phyloP scores from a whole-genome alignment of 2,797 vertebrate genomes.

The Pangasius krempfi region DNA sequence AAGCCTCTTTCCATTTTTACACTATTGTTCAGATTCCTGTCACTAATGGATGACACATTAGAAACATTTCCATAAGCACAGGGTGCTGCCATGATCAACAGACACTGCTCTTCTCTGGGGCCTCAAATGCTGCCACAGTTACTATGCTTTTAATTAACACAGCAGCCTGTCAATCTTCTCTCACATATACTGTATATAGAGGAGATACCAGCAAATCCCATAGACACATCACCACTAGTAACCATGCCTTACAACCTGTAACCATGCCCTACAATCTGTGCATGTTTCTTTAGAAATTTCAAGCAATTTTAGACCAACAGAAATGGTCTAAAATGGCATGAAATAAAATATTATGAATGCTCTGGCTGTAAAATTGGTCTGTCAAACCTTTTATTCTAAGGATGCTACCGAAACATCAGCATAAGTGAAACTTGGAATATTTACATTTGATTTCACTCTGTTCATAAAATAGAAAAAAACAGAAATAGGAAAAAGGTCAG shows the following conservation, averaged over 20 bases:
- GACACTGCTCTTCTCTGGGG: slow-evolving; percentile 27
- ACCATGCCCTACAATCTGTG: neutral
- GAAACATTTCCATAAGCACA: slow-evolving; percentile 45
- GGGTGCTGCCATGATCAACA: slow-evolving; percentile 47
- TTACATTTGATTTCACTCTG: neutral
- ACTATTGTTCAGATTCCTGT: slow-evolving; percentile 37
- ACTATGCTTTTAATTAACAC: slow-evolving; percentile 33
- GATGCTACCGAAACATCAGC: neutral
- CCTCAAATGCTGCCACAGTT: slow-evolving; percentile 18
- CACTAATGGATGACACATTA: slow-evolving; percentile 43
- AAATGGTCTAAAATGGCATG: neutral
- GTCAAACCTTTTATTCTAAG: neutral
- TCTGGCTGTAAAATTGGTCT: neutral
- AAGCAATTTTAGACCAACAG: neutral
- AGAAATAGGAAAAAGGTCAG: neutral
- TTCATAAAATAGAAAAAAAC: neutral
- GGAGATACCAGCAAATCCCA: slow-evolving; percentile 15
- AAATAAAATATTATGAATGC: neutral
- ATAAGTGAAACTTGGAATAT: neutral
- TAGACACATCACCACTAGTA: slow-evolving; percentile 16
- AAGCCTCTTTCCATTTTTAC: slow-evolving; percentile 39
- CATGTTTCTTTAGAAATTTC: neutral
- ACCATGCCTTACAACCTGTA: neutral
- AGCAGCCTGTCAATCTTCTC: slow-evolving; percentile 37
- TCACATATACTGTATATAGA: slow-evolving; percentile 22